A percentile compares a stretch with the other conserved stretches of the same genome.
Conservation (phyloP, 1,140 invertebrate genomes). For the Heliothis virescens region DNA sequence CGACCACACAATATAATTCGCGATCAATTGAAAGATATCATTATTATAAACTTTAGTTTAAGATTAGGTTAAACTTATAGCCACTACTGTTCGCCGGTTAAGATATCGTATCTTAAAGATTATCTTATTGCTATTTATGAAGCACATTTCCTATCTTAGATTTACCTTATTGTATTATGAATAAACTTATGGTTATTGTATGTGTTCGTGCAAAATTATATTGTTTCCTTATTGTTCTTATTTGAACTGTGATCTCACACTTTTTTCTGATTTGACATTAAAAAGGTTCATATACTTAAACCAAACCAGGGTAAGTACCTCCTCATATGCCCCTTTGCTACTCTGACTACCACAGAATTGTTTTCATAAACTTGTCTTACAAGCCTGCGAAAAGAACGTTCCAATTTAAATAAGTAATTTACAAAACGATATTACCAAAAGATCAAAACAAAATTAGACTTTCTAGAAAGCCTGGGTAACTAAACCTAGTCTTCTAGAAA, state of each 20-base stretch:
- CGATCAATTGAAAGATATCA: constrained; percentile 16
- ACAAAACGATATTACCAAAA: too few species aligned
- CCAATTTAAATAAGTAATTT: too few species aligned
- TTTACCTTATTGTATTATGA: neutral
- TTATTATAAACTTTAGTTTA: constrained; percentile 2
- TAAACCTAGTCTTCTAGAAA: too few species aligned
- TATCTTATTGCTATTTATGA: constrained; percentile 36
- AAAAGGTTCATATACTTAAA: neutral
- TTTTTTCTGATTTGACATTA: constrained; percentile 8
- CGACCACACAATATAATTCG: neutral
- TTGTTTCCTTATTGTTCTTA: constrained; percentile 9
- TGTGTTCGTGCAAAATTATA: constrained; percentile 10
- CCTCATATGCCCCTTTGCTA: too few species aligned
- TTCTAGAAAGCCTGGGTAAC: too few species aligned
- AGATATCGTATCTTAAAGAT: constrained; percentile 23
- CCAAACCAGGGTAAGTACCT: too few species aligned
- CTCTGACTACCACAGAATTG: too few species aligned
- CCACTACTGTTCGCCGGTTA: constrained; percentile 17
- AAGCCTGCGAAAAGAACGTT: too few species aligned
- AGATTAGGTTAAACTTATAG: constrained; percentile 14
- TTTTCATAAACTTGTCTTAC: too few species aligned
- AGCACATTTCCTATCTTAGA: constrained; percentile 11
- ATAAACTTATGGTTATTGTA: too few species aligned
- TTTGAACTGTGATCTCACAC: neutral
- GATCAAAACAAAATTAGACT: too few species aligned